phyloP scores from a whole-genome alignment of 2,888 invertebrate species.

The Caenorhabditis plicata region DNA sequence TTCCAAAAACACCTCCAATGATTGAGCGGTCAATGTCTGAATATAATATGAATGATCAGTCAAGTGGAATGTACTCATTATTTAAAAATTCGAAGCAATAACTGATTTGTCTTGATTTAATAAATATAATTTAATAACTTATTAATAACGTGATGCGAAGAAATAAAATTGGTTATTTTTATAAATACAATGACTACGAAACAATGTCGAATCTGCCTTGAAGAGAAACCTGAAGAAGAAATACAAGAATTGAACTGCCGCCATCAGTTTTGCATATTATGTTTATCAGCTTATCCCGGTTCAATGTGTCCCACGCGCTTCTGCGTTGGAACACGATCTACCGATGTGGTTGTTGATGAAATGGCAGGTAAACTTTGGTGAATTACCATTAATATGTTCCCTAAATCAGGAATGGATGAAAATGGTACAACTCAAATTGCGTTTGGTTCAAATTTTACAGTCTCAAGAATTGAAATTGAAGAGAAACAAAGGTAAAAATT shows the following conservation, averaged over 20 bases:
- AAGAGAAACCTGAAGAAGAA: slow-evolving; percentile 30
- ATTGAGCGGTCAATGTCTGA: too few relatives aligned
- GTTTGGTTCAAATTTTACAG: slow-evolving; percentile 31
- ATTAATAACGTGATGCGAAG: too few relatives aligned
- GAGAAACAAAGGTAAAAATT: slow-evolving; percentile 19
- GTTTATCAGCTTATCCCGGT: slow-evolving; percentile 26
- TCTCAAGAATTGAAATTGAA: slow-evolving; percentile 20
- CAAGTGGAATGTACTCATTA: too few relatives aligned
- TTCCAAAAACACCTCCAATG: too few relatives aligned
- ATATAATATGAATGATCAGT: too few relatives aligned
- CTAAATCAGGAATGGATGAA: slow-evolving; percentile 3
- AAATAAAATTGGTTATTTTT: neutral
- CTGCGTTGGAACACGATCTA: slow-evolving; percentile 37
- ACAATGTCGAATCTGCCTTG: slow-evolving; percentile 32
- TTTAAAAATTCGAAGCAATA: too few relatives aligned
- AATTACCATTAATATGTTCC: neutral
- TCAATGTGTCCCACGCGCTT: slow-evolving; percentile 34
- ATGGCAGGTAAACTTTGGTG: slow-evolving; percentile 25
- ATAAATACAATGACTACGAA: neutral
- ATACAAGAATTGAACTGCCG: slow-evolving; percentile 37
- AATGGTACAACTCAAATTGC: slow-evolving; percentile 18
- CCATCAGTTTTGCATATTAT: slow-evolving; percentile 40
- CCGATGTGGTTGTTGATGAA: slow-evolving; percentile 47
- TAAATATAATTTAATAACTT: too few relatives aligned
- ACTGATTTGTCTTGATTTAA: too few relatives aligned